Conservation (phyloP, 2,113 vertebrate species). For the Athene cunicularia region DNA sequence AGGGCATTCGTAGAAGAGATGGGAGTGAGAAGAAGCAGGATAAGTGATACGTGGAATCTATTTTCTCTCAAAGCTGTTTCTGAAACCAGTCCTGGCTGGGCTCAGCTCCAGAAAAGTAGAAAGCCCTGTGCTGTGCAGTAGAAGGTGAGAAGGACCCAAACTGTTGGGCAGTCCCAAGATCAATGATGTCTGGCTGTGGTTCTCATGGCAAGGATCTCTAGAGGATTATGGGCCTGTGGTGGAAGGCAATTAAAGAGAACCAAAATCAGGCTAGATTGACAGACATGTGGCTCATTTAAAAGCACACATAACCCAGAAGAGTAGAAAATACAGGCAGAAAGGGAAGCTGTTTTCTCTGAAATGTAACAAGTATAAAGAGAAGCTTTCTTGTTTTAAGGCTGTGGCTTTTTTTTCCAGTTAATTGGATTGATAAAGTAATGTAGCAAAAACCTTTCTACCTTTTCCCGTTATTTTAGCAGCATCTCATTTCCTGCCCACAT, state of each 20-base stretch:
- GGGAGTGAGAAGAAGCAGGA: neutral
- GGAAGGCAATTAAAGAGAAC: neutral
- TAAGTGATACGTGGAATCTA: accelerated
- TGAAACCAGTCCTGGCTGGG: neutral
- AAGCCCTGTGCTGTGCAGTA: neutral
- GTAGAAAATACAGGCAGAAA: neutral
- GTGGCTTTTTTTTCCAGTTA: neutral
- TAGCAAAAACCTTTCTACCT: neutral
- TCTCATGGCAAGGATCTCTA: neutral
- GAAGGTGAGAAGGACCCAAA: neutral
- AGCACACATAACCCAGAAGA: neutral
- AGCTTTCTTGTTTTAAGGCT: neutral
- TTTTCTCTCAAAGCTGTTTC: neutral
- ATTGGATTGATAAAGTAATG: neutral
- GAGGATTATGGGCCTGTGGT: neutral
- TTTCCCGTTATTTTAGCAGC: neutral
- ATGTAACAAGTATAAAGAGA: neutral
- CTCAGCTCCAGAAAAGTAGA: neutral
- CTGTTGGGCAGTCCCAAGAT: neutral
- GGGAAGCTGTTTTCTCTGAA: neutral
- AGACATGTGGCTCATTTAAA: neutral
- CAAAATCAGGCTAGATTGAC: neutral
- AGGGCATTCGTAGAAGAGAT: neutral
- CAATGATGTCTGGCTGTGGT: neutral
- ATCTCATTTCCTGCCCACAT: neutral